Conservation (phyloP, 1,140 invertebrate genomes). For the Pseudoatta argentina region DNA sequence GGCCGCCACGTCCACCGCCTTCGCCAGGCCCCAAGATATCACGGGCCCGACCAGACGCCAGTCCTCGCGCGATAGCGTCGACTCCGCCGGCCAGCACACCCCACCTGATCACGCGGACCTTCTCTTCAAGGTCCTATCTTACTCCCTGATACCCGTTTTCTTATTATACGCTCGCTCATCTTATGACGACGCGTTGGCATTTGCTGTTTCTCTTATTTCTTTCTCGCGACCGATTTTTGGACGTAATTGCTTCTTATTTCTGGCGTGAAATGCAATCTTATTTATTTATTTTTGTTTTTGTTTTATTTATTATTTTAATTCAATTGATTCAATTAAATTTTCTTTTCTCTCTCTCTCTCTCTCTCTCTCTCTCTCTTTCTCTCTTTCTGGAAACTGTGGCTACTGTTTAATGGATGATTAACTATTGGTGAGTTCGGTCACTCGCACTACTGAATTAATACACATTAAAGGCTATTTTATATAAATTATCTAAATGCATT, state of each 20-base stretch:
- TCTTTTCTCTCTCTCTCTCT: too few species aligned
- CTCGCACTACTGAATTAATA: too few species aligned
- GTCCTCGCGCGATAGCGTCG: slow-evolving; percentile 77
- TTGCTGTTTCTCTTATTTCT: not conserved
- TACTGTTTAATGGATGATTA: too few species aligned
- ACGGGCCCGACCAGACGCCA: slow-evolving; percentile 75
- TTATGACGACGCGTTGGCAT: slow-evolving; percentile 45
- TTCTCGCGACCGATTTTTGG: not conserved
- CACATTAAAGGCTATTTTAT: too few species aligned
- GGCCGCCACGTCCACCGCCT: slow-evolving; percentile 47
- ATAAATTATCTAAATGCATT: too few species aligned
- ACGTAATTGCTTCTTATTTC: not conserved
- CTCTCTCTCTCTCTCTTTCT: too few species aligned
- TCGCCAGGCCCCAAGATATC: slow-evolving; percentile 72
- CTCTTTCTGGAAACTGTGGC: too few species aligned
- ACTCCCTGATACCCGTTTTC: slow-evolving; percentile 60
- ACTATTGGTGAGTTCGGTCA: too few species aligned
- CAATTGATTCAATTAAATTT: not conserved
- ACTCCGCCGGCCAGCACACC: slow-evolving; percentile 77
- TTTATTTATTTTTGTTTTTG: not conserved
- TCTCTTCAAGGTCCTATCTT: slow-evolving; percentile 81
- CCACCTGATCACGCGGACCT: slow-evolving; percentile 83
- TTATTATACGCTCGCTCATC: slow-evolving; percentile 48
- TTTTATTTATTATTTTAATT: not conserved
- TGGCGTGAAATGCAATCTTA: not conserved